Base-by-base conservation (phyloP, 2,113 vertebrate genomes). In the Eonycteris spelaea region DNA sequence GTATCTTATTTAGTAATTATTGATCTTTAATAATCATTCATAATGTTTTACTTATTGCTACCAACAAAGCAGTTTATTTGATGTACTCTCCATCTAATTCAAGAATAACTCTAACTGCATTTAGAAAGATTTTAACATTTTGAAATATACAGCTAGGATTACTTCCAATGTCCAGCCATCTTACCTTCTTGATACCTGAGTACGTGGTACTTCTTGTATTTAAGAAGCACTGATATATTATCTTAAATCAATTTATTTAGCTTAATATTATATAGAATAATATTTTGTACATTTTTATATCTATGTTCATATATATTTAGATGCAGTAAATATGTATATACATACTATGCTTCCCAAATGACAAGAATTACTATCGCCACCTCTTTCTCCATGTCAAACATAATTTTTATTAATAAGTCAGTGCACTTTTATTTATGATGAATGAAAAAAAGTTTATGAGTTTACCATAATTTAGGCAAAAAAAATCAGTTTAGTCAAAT, bases 401-500 rank as follows among this genome's bases (percentile, higher is more conserved):
- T 16, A 8, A 80, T 84, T 94, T 65, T 86, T 85, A 83, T 83
- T 90, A 86, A n/a, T 35, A 65, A 84, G 13, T 38, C 13, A 61
- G 9, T 57, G 40, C 7, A 48, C 7, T 78, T 63, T 45, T 57
- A 7, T 89, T 40, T 67, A 21, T 75, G 85, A 73, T 82, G 35
- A 75, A 90, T 90, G 51, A 2, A 48, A 67, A 82, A 87, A 48
- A 26, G 2, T 33, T 86, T 95, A 55, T 92, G 14, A 55, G 7
- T 70, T 97, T 83, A 53, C 13, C 9, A 74, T 86, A 84, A 95
- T 91, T 91, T 89, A 88, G 40, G 48, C 11, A 95, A 70, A 45
- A 94, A 92, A 97, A 74, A 82, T 89, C 11, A 77, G 14, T 91
- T 73, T 92, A 92, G 77, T 95, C 43, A 57, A 92, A 45, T 78